These are phyloP conservation scores for Hydropsyche tenuis DNA, from an alignment of 1,140 invertebrate species.

Conservation along the genomic window DNA sequence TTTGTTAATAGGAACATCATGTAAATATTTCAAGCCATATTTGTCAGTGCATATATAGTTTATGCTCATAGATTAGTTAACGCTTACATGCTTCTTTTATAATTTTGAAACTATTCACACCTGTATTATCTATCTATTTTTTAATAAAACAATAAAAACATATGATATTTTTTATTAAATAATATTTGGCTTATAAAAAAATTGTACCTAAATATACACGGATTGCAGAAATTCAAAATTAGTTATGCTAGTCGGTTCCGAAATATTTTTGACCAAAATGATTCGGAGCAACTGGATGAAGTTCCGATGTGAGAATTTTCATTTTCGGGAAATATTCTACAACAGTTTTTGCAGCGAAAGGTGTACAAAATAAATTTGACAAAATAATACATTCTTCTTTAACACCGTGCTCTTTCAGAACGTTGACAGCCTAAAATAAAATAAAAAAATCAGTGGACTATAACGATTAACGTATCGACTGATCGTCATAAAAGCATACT, in stretches of 20 bases:
- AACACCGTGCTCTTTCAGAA: slow-evolving; percentile 92
- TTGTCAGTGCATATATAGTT: background rate
- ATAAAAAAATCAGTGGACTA: background rate
- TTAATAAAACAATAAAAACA: slow-evolving; percentile 37
- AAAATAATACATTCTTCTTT: slow-evolving; percentile 93
- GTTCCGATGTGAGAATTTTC: slow-evolving; percentile 94
- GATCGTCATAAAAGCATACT: slow-evolving; percentile 50
- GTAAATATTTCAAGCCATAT: slow-evolving; percentile 31
- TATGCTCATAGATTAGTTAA: slow-evolving; percentile 24
- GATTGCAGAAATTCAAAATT: background rate
- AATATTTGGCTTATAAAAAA: slow-evolving; percentile 4
- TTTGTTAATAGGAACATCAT: slow-evolving; percentile 31
- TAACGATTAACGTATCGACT: background rate
- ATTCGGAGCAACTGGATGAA: slow-evolving; percentile 94
- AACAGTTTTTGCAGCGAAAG: slow-evolving; percentile 86
- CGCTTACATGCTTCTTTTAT: slow-evolving; percentile 32
- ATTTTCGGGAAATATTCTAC: slow-evolving; percentile 88
- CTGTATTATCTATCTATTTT: slow-evolving; percentile 38
- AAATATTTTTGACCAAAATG: slow-evolving; percentile 99
- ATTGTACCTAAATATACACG: background rate
- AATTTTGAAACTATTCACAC: background rate
- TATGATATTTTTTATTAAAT: slow-evolving; percentile 10
- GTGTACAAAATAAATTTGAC: slow-evolving; percentile 96
- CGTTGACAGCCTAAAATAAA: slow-evolving; percentile 83
- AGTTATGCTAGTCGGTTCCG: slow-evolving; percentile 84